Evolutionary conservation across 2,888 invertebrate genomes (phyloP).

Genomic region (Eretmocerus hayati): DNA sequence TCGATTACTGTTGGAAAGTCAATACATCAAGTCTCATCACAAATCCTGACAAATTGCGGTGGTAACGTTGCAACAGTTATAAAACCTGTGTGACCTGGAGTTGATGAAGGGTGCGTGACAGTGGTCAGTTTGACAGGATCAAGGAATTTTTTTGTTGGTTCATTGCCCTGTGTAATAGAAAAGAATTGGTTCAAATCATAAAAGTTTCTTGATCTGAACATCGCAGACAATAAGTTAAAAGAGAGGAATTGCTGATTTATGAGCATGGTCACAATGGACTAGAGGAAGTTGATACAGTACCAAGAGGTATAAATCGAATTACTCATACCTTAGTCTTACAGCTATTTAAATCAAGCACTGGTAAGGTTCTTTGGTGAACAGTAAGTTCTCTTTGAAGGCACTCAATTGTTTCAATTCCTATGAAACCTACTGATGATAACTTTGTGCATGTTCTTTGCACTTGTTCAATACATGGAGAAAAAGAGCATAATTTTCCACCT

Average conservation of each 20-base stretch:
- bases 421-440: constrained; percentile 68
- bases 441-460: constrained; percentile 80
- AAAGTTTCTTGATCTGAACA: too few relatives aligned
- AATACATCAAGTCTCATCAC: constrained; percentile 13
- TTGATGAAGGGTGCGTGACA: constrained; percentile 62
- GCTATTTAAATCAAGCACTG: constrained; percentile 64
- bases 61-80: constrained; percentile 88
- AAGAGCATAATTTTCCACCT: constrained; percentile 93
- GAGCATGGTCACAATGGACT: too few relatives aligned
- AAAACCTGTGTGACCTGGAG: constrained; percentile 94
- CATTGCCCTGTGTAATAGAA: too few relatives aligned
- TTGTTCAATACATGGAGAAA: constrained; percentile 99
- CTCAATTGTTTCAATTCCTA: constrained; percentile 80
- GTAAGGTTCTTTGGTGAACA: constrained; percentile 60
- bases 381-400: constrained; percentile 73
- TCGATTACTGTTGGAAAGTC: constrained; percentile 8
- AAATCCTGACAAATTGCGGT: constrained; percentile 51
- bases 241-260: too few relatives aligned
- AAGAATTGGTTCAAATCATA: too few relatives aligned
- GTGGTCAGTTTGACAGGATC: constrained; percentile 52
- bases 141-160: constrained; percentile 13
- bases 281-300: too few relatives aligned
- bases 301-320: too few relatives aligned
- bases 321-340: constrained; percentile 58
- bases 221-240: too few relatives aligned